phyloP scores from a whole-genome alignment of 2,113 vertebrate genomes.

The Nerophis ophidion region DNA sequence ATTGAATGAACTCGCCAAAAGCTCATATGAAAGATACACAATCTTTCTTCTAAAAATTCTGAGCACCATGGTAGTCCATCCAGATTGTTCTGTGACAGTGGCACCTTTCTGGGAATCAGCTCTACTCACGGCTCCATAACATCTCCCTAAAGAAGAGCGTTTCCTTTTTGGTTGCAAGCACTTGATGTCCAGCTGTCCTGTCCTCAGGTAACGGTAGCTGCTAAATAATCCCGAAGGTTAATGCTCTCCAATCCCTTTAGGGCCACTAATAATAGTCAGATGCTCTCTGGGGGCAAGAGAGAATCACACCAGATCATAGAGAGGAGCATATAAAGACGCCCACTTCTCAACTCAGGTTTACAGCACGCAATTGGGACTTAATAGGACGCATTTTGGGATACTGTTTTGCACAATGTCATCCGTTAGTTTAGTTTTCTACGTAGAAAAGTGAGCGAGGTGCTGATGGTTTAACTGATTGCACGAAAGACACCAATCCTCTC shows the following conservation, averaged over 20 bases:
- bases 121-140: constrained; percentile 20
- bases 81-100: constrained; percentile 6
- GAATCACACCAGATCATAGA: constrained; percentile 44
- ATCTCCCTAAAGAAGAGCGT: constrained; percentile 46
- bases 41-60: background rate
- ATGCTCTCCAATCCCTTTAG: constrained; percentile 57
- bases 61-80: background rate
- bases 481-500: constrained; percentile 66
- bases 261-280: constrained; percentile 57
- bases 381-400: background rate
- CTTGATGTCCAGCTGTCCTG: constrained; percentile 53
- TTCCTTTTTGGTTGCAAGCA: constrained; percentile 42
- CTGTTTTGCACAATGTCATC: background rate
- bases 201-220: constrained; percentile 50
- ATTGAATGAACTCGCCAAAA: background rate
- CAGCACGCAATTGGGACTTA: background rate
- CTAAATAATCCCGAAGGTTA: constrained; percentile 58
- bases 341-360: background rate
- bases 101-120: constrained; percentile 44
- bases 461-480: constrained; percentile 28
- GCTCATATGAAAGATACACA: background rate
- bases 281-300: constrained; percentile 32
- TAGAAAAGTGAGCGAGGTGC: background rate
- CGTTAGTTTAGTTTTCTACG: constrained; percentile 8
- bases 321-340: background rate